phyloP scores from a whole-genome alignment of 92 coral and sea anemone genomes.

The Diadumene lineata region DNA sequence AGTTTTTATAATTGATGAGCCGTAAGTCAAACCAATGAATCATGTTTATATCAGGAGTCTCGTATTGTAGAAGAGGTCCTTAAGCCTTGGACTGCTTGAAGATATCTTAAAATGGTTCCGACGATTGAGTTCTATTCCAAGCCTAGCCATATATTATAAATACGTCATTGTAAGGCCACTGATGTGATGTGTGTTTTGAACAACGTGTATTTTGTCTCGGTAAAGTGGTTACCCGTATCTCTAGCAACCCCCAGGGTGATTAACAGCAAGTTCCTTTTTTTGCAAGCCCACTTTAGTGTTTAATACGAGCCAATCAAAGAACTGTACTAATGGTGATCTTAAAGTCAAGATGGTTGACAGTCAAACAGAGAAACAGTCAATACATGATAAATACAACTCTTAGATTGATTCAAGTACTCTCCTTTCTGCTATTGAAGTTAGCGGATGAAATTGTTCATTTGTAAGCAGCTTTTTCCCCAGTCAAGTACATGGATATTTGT shows the following conservation, averaged over 20 bases:
- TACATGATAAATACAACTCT: not conserved
- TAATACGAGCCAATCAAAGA: not conserved
- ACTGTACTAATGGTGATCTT: not conserved
- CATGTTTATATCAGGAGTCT: not conserved
- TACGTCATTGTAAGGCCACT: not conserved
- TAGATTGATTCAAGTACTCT: no score
- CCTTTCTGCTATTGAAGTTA: no score
- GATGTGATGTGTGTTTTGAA: slow-evolving; percentile 6
- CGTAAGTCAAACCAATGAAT: not conserved
- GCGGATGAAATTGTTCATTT: no score
- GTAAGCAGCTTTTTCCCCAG: no score
- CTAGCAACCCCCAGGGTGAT: slow-evolving; percentile 12
- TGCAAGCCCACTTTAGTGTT: slow-evolving; percentile 5
- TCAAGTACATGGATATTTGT: no score
- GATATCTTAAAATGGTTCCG: slow-evolving; percentile 6
- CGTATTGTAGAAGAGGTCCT: no score
- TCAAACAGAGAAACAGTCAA: not conserved
- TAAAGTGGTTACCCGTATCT: slow-evolving; percentile 10
- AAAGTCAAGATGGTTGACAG: not conserved
- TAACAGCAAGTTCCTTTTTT: slow-evolving; percentile 7
- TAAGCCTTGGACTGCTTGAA: no score
- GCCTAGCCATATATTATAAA: slow-evolving; percentile 7
- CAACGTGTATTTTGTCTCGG: slow-evolving; percentile 15
- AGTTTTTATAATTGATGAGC: no score
- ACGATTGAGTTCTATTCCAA: not conserved